Base-by-base conservation (phyloP, 2,888 invertebrate genomes). In the Syritta pipiens region DNA sequence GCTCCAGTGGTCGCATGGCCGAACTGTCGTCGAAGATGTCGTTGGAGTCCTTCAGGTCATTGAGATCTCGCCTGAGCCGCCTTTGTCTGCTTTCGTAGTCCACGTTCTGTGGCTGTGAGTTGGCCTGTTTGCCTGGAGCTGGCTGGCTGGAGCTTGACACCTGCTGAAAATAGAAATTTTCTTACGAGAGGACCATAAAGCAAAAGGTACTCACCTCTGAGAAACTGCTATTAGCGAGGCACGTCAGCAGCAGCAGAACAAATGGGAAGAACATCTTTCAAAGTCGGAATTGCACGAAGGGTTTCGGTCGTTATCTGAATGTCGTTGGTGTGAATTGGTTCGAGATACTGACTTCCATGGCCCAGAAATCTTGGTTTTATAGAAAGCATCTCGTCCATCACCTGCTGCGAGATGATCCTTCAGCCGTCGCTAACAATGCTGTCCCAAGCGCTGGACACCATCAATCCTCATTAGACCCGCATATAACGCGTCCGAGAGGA, bases 181-280 rank as follows among this genome's bases (percentile, higher is more conserved):
- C 0, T 3, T 22, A n/a, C 4, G 22, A 10, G 20, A 0, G 0
- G 9, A 4, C 12, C 30, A 1, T 3, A 20, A 10, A 12, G 19
- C 9, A 6, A 0, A 35, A 22, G n/a, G n/a, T n/a, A 6, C 30
- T 35, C 22, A 79, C 79, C 74, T 79, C 74, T 6, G 79, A 74
- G 37, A 37, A 14, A 44, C 79, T 51, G 40, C 57, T 57, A 12
- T 57, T 74, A 9, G 62, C 79, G 22, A 79, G 57, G 14, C 79
- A 79, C 12, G 74, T 74, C 62, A 79, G 10, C 51, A 79, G 17
- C 62, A 79, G 62, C 6, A 79, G 74, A 5, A 79, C 72, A 30
- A 79, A 62, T 40, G 79, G 68, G 28, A 79, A 68, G 37, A 79
- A 79, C 79, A 79, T 79, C 62, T 79, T 68, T 62, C 14, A 14